Percentiles rank a stretch among this genome's conserved stretches.
phyloP scores from a whole-genome alignment of 2,888 invertebrate species.

The Caenorhabditis uteleia region DNA sequence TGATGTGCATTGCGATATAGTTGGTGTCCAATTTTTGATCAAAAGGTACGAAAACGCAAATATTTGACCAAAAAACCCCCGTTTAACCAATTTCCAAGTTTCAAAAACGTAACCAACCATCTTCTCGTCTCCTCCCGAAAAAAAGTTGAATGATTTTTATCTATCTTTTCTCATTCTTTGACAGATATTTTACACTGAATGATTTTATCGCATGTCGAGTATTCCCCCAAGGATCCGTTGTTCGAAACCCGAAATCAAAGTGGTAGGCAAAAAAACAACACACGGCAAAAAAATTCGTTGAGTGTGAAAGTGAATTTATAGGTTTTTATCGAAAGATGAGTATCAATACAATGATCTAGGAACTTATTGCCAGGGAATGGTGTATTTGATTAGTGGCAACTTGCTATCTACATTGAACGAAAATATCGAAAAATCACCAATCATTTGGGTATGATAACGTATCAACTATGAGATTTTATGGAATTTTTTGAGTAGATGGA shows the following conservation, averaged over 20 bases:
- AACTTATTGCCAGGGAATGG: slow-evolving; percentile 58
- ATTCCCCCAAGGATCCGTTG: slow-evolving; percentile 40
- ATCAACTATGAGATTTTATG: no score
- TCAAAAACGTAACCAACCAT: no score
- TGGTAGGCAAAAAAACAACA: no score
- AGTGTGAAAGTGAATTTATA: slow-evolving; percentile 2
- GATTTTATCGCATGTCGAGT: slow-evolving; percentile 47
- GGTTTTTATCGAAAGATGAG: slow-evolving; percentile 47
- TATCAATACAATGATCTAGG: slow-evolving; percentile 41
- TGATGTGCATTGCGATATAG: slow-evolving; percentile 42
- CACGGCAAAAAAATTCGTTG: slow-evolving; percentile 1
- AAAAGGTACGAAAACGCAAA: slow-evolving; percentile 25
- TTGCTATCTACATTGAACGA: slow-evolving; percentile 27
- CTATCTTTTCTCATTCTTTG: neutral
- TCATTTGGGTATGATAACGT: slow-evolving; percentile 43
- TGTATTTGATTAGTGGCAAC: slow-evolving; percentile 42
- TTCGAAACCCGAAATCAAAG: slow-evolving; percentile 45
- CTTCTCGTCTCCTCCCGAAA: no score
- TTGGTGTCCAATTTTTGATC: slow-evolving; percentile 29
- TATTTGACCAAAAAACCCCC: neutral
- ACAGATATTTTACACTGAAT: slow-evolving; percentile 19
- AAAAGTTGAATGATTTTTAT: no score
- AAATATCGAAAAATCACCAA: slow-evolving; percentile 43
- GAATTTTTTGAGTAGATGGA: slow-evolving; percentile 47
- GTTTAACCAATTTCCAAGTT: neutral